Evolutionary conservation across 1,140 invertebrate species (phyloP).

Genomic region (Phenacoccus solenopsis): DNA sequence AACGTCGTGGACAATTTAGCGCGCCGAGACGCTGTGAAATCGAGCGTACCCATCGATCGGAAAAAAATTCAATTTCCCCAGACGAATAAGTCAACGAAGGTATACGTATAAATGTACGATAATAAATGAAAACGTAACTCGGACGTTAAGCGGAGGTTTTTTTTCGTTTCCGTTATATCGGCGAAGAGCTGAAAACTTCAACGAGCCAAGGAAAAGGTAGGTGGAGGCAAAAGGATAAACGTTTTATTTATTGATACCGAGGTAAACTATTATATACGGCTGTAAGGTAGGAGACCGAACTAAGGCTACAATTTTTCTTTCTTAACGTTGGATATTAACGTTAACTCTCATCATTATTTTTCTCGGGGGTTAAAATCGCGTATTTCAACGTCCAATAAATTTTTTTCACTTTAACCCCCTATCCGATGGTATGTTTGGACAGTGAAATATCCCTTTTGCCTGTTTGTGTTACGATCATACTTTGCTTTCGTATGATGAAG

Average conservation of each 20-base stretch:
- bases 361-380: not conserved
- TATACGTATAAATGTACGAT: not conserved
- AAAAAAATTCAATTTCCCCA: too few relatives aligned
- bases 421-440: not conserved
- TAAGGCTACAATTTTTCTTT: not conserved
- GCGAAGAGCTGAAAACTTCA: not conserved
- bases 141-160: too few relatives aligned
- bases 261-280: not conserved
- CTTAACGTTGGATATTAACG: not conserved
- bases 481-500: too few relatives aligned
- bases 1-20: too few relatives aligned
- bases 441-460: too few relatives aligned
- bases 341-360: slow-evolving; percentile 3
- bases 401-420: not conserved
- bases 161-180: too few relatives aligned
- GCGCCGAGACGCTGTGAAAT: too few relatives aligned
- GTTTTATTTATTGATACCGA: not conserved
- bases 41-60: too few relatives aligned
- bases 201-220: not conserved
- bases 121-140: not conserved
- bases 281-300: not conserved
- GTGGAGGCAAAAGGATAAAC: not conserved
- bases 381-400: slow-evolving; percentile 3
- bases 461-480: too few relatives aligned
- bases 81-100: too few relatives aligned